phyloP scores from a whole-genome alignment of 2,113 vertebrate species.

The Pipra filicauda region DNA sequence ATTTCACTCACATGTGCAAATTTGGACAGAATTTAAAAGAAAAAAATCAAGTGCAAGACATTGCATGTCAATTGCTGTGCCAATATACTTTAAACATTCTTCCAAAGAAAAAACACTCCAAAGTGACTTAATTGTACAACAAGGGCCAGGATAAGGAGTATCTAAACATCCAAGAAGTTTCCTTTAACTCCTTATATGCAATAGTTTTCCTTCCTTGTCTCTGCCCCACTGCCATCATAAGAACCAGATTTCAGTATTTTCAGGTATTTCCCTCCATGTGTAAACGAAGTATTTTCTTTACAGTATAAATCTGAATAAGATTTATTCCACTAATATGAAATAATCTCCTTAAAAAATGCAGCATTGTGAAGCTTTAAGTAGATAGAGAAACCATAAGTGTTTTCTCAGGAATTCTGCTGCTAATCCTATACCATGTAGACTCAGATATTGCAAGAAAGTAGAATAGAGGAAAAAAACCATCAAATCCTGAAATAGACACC shows the following conservation, averaged over 20 bases:
- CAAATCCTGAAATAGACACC: not conserved
- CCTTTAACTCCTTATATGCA: not conserved
- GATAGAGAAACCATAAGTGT: not conserved
- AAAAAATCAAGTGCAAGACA: not conserved
- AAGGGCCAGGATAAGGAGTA: not conserved
- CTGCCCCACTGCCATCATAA: not conserved
- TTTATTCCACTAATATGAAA: not conserved
- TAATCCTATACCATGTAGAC: not conserved
- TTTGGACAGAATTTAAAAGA: not conserved
- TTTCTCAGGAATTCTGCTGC: not conserved
- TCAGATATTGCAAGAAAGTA: not conserved
- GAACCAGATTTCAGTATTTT: not conserved
- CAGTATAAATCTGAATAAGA: not conserved
- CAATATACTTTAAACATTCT: constrained; percentile 28
- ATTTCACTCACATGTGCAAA: not conserved
- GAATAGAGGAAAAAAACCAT: not conserved
- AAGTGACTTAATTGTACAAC: not conserved
- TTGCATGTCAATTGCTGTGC: not conserved
- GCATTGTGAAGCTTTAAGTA: not conserved
- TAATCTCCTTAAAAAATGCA: not conserved
- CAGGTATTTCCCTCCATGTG: not conserved
- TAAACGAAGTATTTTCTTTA: not conserved
- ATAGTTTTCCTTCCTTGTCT: not conserved
- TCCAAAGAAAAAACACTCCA: not conserved
- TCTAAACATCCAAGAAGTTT: not conserved